Percentiles rank a stretch among this genome's conserved stretches.
Evolutionary conservation across 2,888 invertebrate species (phyloP).

Genomic region (Acronicta psi): DNA sequence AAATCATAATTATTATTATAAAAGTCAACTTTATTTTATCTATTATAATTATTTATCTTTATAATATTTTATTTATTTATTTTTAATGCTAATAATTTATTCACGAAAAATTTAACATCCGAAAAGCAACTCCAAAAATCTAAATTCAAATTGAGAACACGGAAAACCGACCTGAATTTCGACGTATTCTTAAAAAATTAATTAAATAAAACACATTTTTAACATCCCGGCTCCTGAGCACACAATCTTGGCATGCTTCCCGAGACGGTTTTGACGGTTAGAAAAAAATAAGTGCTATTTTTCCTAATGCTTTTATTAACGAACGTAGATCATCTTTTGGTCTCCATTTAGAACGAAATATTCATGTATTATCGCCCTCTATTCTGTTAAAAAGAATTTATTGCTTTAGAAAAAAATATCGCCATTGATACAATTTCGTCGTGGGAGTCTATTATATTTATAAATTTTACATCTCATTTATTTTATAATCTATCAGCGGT

Average conservation of each 20-base stretch:
- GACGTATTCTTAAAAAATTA: conserved; percentile 13
- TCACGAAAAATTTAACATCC: background rate
- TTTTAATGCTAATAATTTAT: too few relatives aligned
- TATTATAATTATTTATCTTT: background rate
- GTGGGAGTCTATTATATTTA: conserved; percentile 9
- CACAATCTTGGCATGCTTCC: conserved; percentile 62
- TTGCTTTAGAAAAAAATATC: conserved; percentile 18
- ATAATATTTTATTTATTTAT: background rate
- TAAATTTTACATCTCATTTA: conserved; percentile 32
- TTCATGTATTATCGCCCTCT: conserved; percentile 40
- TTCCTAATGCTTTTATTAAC: conserved; percentile 69
- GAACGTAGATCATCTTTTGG: conserved; percentile 62
- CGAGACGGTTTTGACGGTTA: conserved; percentile 54
- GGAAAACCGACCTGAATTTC: background rate
- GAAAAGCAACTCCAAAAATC: background rate
- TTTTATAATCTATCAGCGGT: conserved; percentile 25
- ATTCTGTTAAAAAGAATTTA: conserved; percentile 44
- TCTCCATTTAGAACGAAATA: conserved; percentile 49
- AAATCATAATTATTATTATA: background rate
- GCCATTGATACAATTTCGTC: conserved; percentile 23
- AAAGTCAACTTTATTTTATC: background rate
- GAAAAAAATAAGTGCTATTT: conserved; percentile 59
- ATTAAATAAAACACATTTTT: conserved; percentile 28
- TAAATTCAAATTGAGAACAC: background rate
- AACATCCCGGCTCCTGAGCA: conserved; percentile 33